Evolutionary conservation across 2,888 invertebrate genomes (phyloP).

Genomic region (Tridacna crocea): DNA sequence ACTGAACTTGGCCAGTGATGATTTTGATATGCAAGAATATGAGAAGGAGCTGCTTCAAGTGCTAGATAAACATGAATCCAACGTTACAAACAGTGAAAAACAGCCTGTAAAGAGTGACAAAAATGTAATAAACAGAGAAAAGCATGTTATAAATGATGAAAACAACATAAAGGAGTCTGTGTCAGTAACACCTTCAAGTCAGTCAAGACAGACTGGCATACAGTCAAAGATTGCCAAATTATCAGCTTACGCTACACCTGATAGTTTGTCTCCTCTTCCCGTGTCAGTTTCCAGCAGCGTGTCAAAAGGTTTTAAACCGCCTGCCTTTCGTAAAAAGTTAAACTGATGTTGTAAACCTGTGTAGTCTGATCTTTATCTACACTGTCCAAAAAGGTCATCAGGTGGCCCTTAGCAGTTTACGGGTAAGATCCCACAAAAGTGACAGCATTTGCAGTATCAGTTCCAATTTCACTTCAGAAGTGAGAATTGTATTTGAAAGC

Average conservation of each 20-base stretch:
- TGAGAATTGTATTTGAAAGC: not conserved
- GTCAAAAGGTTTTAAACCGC: conserved; percentile 71
- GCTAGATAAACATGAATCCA: too few species aligned
- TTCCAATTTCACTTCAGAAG: not conserved
- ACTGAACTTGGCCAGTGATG: too few species aligned
- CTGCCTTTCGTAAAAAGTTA: conserved; percentile 51
- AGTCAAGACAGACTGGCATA: not conserved
- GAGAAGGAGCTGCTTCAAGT: too few species aligned
- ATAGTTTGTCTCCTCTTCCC: conserved; percentile 65
- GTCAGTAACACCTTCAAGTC: not conserved
- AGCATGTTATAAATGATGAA: not conserved
- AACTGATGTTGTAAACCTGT: conserved; percentile 35
- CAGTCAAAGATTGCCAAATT: conserved; percentile 62
- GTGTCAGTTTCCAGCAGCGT: conserved; percentile 60
- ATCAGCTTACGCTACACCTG: conserved; percentile 66
- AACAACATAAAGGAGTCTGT: not conserved
- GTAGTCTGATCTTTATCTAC: conserved; percentile 22
- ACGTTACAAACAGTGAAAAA: not conserved
- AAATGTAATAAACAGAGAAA: not conserved
- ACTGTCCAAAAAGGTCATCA: conserved; percentile 11
- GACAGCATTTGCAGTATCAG: not conserved
- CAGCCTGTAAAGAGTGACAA: too few species aligned
- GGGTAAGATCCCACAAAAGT: not conserved
- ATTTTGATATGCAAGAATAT: too few species aligned
- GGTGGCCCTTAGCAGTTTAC: too few species aligned